These are phyloP conservation scores for Eulithis prunata DNA, from an alignment of 2,888 invertebrate species.

Conservation along the genomic window DNA sequence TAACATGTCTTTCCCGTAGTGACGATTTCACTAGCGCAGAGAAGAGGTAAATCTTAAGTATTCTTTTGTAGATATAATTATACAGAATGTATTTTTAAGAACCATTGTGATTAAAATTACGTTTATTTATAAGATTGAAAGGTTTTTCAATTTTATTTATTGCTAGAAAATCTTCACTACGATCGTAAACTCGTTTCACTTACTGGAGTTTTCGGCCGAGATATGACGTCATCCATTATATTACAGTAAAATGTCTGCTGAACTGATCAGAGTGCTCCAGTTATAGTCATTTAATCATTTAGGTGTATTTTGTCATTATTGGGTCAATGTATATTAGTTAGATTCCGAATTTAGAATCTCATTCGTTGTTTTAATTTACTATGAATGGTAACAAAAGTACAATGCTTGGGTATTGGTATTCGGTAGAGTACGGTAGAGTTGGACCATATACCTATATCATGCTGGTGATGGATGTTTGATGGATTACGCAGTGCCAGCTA, in stretches of 20 bases:
- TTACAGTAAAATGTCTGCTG: no score
- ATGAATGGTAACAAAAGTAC: not conserved
- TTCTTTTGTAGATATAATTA: not conserved
- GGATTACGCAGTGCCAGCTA: slow-evolving; percentile 64
- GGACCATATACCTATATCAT: slow-evolving; percentile 10
- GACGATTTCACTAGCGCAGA: not conserved
- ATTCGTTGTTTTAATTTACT: not conserved
- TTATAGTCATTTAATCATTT: no score
- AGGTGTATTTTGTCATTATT: no score
- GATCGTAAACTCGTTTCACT: no score
- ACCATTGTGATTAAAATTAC: not conserved
- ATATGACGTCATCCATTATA: no score
- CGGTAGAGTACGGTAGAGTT: slow-evolving; percentile 14
- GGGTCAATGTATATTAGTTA: no score
- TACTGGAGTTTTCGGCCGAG: no score
- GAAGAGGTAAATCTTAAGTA: not conserved
- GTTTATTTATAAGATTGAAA: not conserved
- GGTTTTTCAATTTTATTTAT: not conserved
- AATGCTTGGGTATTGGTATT: slow-evolving; percentile 1
- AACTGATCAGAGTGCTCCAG: no score
- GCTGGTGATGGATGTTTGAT: slow-evolving; percentile 32
- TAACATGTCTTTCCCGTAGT: not conserved
- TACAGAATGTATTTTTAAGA: not conserved
- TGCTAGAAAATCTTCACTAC: no score
- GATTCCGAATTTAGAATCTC: no score